Conservation (phyloP, 1,140 invertebrate genomes). For the Samia ricini region DNA sequence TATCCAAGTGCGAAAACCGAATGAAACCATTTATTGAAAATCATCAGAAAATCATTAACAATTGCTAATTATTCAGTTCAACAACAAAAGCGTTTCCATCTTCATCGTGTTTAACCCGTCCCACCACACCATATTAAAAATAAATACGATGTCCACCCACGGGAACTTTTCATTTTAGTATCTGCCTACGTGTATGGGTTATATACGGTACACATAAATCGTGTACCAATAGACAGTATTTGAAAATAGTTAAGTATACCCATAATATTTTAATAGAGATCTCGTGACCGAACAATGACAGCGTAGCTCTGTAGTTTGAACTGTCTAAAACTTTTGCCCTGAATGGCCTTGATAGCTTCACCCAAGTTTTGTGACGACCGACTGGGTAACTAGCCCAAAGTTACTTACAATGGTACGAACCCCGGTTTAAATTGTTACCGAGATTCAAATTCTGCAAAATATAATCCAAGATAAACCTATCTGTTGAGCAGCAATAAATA, state of each 20-base stretch:
- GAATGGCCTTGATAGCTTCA: too few species aligned
- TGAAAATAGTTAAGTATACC: neutral
- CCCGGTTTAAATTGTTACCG: too few species aligned
- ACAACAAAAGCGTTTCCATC: neutral
- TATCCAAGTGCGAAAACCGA: too few species aligned
- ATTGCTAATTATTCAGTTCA: neutral
- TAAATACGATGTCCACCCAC: neutral
- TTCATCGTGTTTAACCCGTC: neutral
- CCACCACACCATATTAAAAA: neutral
- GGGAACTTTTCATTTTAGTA: neutral
- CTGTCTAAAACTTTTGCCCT: too few species aligned
- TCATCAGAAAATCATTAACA: neutral
- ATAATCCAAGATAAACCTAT: too few species aligned
- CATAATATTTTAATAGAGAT: neutral
- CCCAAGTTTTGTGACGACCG: too few species aligned
- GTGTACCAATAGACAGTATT: neutral
- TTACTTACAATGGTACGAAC: too few species aligned
- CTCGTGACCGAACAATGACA: neutral
- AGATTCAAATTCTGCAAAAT: too few species aligned
- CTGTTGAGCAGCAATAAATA: too few species aligned
- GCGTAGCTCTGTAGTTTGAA: too few species aligned
- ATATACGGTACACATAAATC: neutral
- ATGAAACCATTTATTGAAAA: too few species aligned
- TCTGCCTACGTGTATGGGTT: neutral
- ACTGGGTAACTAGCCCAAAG: too few species aligned